Evolutionary conservation across 1,140 invertebrate genomes (phyloP), one percentile per base, ranked within the genome.

Genomic region (Asobara japonica): DNA sequence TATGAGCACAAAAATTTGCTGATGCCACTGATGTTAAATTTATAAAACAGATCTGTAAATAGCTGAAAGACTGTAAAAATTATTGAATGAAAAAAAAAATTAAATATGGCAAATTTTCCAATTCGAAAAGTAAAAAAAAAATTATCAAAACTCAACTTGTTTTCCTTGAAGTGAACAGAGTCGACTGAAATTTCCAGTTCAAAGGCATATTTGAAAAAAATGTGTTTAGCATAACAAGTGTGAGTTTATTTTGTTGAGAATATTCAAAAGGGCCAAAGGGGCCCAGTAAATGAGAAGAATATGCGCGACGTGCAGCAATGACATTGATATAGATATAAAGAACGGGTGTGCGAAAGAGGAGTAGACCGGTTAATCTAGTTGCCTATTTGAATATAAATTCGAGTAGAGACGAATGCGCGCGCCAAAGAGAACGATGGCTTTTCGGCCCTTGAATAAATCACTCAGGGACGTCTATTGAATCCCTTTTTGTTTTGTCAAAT

Each of bases 311-410:
- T 56, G 51, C 20, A 25, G 51, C 51, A 56, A 56, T 56, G 51
- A 56, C 51, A 56, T 27, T 25, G 18, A 56, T 56, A 56, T 56
- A 56, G 22, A 56, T 56, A 56, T 56, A 56, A 56, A 22, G 51
- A 56, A 56, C 51, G 51, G 51, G 51, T 56, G 51, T 56, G 10
- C 20, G 22, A 27, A 56, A 56, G 51, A 56, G 51, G 51, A 56
- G 51, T 33, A 68, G 72, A 72, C 76, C 73, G 48, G 72, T 69
- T 71, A 77, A 78, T 77, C 69, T 71, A 76, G 76, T 74, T 62
- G 73, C 60, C 74, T 79, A 79, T 79, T 79, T 79, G 56, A 74
- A 79, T 79, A 78, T 78, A 79, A 79, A 79, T 79, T 73, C 72
- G 71, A 78, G 70, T 41, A 25, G 27, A 30, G 56, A 27, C 36